Evolutionary conservation across 2,888 invertebrate species (phyloP), one percentile per base, ranked within the genome.

Genomic region (Monopis laevigella): DNA sequence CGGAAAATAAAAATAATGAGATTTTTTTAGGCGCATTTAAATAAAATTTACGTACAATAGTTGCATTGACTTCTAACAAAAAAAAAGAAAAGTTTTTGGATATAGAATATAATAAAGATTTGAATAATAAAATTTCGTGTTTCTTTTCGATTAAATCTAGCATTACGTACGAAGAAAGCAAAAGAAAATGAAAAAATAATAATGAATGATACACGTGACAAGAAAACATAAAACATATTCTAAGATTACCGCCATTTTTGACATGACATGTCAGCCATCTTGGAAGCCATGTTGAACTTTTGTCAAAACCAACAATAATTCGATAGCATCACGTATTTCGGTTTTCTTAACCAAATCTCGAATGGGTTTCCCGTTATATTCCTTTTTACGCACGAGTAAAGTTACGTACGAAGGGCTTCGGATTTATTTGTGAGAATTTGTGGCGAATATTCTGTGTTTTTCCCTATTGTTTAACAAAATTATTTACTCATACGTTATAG

Each of bases 311-410:
- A 60, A 55, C 54, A 55, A 56, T 55, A 64, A 55, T 58, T 63
- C 68, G 62, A 69, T 67, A 54, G 59, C 59, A 65, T 66, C 71
- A 71, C 71, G 71, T 70, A 66, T 59, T 58, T 59, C 55, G 55
- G 59, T 7, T 11, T 34, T 18, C 34, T 34, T 34, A 34, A 34
- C n/a, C 34, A 34, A 34, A 34, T 34, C 34, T 18, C 34, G 34
- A 34, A 34, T 29, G 34, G 17, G 18, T 34, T 34, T 18, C 17
- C 18, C 7, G 12, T n/a, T 34, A 14, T 17, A 34, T 17, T 29
- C 29, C 14, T 34, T 32, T 34, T 16, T 34, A 16, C 34, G 34
- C 34, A 34, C 34, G 34, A 34, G 8, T 34, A 18, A 34, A 34
- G 34, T 13, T 34, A n/a, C 16, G 12, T 34, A 12, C 6, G 34